Conservation (phyloP, 2,797 vertebrate genomes). For the Sternotherus odoratus region DNA sequence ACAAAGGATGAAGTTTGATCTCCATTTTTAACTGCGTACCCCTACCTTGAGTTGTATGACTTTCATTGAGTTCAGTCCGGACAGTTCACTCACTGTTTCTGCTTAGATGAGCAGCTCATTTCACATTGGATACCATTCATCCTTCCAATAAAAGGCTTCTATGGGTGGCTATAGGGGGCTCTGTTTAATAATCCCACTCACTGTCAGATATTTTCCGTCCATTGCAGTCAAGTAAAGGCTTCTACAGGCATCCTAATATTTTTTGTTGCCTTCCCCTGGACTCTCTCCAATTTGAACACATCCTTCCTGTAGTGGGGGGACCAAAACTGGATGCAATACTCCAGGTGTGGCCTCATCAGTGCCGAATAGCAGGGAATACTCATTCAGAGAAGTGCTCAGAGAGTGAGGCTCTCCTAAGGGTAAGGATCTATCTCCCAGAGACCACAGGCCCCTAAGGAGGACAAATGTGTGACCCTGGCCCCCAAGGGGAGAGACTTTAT, state of each 20-base stretch:
- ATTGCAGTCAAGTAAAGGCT: not conserved
- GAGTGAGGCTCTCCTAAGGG: no score
- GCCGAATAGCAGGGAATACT: no score
- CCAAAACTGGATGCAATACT: no score
- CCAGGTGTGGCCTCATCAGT: no score
- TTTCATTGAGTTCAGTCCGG: not conserved
- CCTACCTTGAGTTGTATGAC: not conserved
- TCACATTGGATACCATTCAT: not conserved
- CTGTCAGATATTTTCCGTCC: not conserved
- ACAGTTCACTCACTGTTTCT: not conserved
- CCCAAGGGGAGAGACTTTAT: not conserved
- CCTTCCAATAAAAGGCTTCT: not conserved
- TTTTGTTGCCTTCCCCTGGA: no score
- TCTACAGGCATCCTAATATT: no score
- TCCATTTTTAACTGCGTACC: not conserved
- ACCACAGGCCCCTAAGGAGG: not conserved
- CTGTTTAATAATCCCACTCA: not conserved
- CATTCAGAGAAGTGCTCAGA: not conserved
- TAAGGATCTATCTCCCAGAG: no score
- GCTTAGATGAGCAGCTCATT: not conserved
- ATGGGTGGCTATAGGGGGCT: not conserved
- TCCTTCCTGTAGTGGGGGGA: no score
- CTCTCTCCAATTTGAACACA: no score
- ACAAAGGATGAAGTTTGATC: rapidly evolving
- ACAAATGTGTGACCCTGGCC: not conserved